Conservation (phyloP, 1,140 invertebrate genomes). For the Saccostrea cuccullata region DNA sequence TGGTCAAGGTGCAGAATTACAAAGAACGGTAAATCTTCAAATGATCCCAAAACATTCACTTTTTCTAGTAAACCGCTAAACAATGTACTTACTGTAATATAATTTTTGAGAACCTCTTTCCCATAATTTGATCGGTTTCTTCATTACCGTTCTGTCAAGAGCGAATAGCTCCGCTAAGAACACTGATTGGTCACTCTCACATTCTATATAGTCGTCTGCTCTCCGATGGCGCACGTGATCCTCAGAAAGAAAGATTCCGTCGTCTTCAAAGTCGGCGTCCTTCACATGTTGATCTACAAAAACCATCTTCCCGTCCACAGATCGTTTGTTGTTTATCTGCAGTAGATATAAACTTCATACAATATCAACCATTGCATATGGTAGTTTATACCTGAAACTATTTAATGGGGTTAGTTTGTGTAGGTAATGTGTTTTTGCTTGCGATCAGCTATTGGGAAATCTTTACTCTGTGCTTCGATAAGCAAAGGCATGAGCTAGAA, state of each 20-base stretch:
- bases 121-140: constrained; percentile 64
- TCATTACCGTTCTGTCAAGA: constrained; percentile 63
- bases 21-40: no score
- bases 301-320: constrained; percentile 25
- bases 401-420: no score
- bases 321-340: constrained; percentile 55
- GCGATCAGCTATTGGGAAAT: no score
- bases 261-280: constrained; percentile 47
- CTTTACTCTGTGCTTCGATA: no score
- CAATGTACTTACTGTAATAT: neutral
- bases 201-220: constrained; percentile 61
- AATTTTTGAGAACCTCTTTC: constrained; percentile 59
- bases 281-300: constrained; percentile 55
- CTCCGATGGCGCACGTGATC: constrained; percentile 53
- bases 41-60: no score
- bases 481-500: no score
- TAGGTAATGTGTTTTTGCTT: no score
- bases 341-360: neutral
- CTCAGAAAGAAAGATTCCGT: constrained; percentile 57
- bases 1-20: no score
- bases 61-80: no score
- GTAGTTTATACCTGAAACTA: no score
- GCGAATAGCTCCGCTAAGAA: constrained; percentile 65
- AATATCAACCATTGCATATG: no score
- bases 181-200: constrained; percentile 65